Evolutionary conservation across 2,888 invertebrate species (phyloP), one percentile per base, ranked within the genome.

Genomic region (Pseudococcus jackbeardsleyi): DNA sequence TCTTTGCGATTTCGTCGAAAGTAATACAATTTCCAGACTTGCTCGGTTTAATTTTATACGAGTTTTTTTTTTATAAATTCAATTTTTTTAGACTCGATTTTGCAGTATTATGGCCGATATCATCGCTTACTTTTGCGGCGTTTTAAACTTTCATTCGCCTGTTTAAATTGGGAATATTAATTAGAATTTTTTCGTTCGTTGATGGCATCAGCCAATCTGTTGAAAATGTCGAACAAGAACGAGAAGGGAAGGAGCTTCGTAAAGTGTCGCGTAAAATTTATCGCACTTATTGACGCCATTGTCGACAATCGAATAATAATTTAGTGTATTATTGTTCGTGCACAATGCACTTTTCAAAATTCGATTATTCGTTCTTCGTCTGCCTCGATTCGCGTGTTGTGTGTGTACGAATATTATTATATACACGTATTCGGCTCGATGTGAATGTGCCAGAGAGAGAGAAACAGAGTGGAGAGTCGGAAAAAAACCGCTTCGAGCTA

Each of bases 231-330:
- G 26, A 33, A 33, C 26, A 1, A 2, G 26, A 3, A 33, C 26
- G 26, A 33, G 26, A 33, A 33, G 26, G 26, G 26, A 33, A 33
- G 26, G 26, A 33, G 26, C 26, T 33, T 33, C 26, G 26, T 33
- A 33, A 33, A 33, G 46, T 12, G 46, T 19, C 12, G 68, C 12
- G 33, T 72, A 15, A 72, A 72, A 72, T 72, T 72, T 33, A 33
- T 72, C 59, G 33, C 68, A 33, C 68, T 72, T 72, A 72, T 72
- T 33, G 68, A 72, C 68, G 68, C 68, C 33, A 72, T 72, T 72
- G 68, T 72, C 68, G 68, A 33, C 68, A 72, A 72, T 72, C 68
- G 68, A 72, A 72, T 72, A 72, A 72, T 72, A 72, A 72, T 72
- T 72, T 72, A 72, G 68, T 33, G 15, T 72, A 72, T 72, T 72